These are phyloP conservation scores for Laspeyria flexula DNA, from an alignment of 2,888 invertebrate species.

Conservation along the genomic window DNA sequence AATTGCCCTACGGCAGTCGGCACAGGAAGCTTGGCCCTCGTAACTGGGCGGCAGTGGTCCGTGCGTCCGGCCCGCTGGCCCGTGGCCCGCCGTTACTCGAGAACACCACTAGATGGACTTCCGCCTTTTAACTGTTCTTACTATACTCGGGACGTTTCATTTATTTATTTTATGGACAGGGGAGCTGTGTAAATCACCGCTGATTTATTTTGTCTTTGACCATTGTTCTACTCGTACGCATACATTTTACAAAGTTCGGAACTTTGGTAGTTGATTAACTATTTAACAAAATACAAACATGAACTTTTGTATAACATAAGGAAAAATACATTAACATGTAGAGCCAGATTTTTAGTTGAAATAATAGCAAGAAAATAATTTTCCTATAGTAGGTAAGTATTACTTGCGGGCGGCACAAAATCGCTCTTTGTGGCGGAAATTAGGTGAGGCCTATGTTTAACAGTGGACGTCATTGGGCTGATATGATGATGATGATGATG, in stretches of 20 bases:
- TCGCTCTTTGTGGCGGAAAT: no score
- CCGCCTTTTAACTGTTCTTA: constrained; percentile 75
- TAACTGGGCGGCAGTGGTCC: constrained; percentile 67
- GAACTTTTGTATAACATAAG: no score
- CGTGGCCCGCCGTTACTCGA: constrained; percentile 48
- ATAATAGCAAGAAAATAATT: no score
- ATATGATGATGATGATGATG: no score
- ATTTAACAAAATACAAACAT: no score
- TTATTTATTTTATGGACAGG: constrained; percentile 40
- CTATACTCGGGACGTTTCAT: constrained; percentile 39
- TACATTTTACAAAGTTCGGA: constrained; percentile 9
- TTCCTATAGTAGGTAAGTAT: no score
- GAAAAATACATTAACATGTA: no score
- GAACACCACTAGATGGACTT: constrained; percentile 76
- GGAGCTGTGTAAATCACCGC: constrained; percentile 34
- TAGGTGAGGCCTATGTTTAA: no score
- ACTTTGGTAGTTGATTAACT: no score
- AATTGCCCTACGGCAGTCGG: constrained; percentile 46
- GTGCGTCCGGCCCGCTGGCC: constrained; percentile 65
- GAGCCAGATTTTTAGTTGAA: no score
- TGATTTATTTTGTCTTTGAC: constrained; percentile 42
- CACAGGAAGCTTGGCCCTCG: constrained; percentile 70
- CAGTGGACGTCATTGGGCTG: no score
- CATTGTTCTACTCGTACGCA: constrained; percentile 30
- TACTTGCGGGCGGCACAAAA: no score